phyloP scores from a whole-genome alignment of 2,888 invertebrate species.

The Ctena decussata region DNA sequence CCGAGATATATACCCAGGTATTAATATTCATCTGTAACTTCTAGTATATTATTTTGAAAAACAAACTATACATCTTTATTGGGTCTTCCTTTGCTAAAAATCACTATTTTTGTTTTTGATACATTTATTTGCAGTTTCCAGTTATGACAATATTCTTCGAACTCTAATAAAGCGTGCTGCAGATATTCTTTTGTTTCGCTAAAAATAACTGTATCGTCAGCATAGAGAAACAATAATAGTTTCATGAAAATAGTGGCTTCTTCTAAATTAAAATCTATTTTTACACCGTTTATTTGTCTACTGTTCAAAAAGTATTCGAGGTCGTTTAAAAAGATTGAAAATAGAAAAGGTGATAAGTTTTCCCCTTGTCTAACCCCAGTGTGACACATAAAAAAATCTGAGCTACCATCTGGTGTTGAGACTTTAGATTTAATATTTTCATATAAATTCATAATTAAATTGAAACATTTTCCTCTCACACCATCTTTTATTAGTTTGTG shows the following conservation, averaged over 20 bases:
- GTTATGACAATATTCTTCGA: too few relatives aligned
- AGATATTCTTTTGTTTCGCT: too few relatives aligned
- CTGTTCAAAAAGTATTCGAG: background rate
- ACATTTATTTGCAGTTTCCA: too few relatives aligned
- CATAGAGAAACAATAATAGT: slow-evolving; percentile 25
- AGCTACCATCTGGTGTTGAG: background rate
- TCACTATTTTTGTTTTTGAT: too few relatives aligned
- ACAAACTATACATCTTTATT: too few relatives aligned
- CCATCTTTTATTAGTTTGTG: background rate
- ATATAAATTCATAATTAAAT: background rate
- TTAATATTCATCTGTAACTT: too few relatives aligned
- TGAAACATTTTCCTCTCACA: background rate
- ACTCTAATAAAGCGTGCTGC: too few relatives aligned
- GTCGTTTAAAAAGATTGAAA: background rate
- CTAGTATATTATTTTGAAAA: too few relatives aligned
- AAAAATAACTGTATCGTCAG: too few relatives aligned
- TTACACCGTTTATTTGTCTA: background rate
- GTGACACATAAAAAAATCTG: background rate
- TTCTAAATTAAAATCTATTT: background rate
- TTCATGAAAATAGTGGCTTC: background rate
- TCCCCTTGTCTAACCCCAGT: background rate
- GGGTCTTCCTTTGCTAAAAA: too few relatives aligned
- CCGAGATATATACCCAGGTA: too few relatives aligned
- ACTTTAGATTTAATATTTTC: background rate
- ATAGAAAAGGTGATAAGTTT: background rate